Base-by-base conservation (phyloP, 2,113 vertebrate genomes). In the Paedocypris sp. region DNA sequence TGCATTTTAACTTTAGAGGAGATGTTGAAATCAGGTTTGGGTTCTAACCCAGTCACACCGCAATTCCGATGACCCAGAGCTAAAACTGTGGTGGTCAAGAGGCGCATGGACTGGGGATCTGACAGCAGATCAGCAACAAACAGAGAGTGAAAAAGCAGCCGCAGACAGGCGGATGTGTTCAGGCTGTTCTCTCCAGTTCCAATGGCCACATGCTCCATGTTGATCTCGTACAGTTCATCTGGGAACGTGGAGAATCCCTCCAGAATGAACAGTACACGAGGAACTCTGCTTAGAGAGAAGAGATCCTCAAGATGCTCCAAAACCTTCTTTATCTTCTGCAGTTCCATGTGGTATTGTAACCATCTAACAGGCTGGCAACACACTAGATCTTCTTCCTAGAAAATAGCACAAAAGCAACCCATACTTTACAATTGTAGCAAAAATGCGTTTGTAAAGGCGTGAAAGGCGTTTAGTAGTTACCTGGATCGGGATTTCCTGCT, bases 151-250 rank as follows among this genome's bases (percentile, higher is more conserved):
- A 98, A 99, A 43, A 98, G 79, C 57, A 87, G 88, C 41, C 91
- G 88, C 51, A 95, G 64, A 36, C 93, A 98, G 0, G 86, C 72
- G 0, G 88, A 81, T 0, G 85, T 85, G 18, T 81, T 82, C 2
- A 97, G 78, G 67, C 83, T 82, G 15, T 80, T 73, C 22, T 88
- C 87, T 1, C 81, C 74, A 0, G 67, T 61, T 2, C 81, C 82
- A 49, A 87, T 69, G 0, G 61, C 80, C 43, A 98, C 66, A 0
- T 67, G 81, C 68, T 93, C 90, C 79, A 99, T 79, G 80, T 97
- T 89, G 25, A 99, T 83, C 83, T 98, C 93, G 0, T 95, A 98
- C 9, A 94, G 63, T 76, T 99, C 93, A 66, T 85, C 91, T 22
- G 95, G 95, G 32, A 82, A 84, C 57, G 91, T 7, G 2, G 83